Percentiles rank a stretch among this genome's conserved stretches.
Evolutionary conservation across 2,113 vertebrate species (phyloP).

Genomic region (Paradoxurus hermaphroditus): DNA sequence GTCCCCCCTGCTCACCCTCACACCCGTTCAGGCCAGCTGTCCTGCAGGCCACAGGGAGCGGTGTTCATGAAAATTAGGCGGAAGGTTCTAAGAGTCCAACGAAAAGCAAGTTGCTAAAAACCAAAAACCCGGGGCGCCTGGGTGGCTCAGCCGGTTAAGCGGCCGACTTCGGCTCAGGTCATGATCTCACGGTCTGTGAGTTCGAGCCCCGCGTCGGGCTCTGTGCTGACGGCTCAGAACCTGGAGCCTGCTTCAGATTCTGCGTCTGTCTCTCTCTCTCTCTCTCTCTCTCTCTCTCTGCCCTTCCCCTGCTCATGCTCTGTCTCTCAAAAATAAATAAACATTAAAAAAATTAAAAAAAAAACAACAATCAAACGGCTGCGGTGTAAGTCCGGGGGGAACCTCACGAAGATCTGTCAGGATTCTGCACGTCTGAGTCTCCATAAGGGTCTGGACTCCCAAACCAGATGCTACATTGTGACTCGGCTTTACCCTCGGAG

Average conservation of each 20-base stretch:
- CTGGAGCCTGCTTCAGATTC: too few relatives aligned
- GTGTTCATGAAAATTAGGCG: background rate
- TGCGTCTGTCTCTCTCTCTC: too few relatives aligned
- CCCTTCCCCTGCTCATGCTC: too few relatives aligned
- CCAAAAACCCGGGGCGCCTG: background rate
- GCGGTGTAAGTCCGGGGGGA: accelerated
- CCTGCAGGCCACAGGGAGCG: background rate
- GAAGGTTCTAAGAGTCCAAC: background rate
- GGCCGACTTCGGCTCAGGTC: too few relatives aligned
- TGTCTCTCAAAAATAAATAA: too few relatives aligned
- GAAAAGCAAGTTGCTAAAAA: background rate
- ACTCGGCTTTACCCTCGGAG: background rate
- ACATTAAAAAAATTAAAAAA: too few relatives aligned
- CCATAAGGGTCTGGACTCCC: background rate
- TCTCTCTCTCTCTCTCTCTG: too few relatives aligned
- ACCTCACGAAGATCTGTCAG: background rate
- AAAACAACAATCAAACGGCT: background rate
- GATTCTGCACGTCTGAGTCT: background rate
- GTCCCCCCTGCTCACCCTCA: too few relatives aligned
- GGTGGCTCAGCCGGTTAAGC: too few relatives aligned
- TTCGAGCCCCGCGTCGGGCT: too few relatives aligned
- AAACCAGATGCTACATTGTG: accelerated
- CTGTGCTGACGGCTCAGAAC: too few relatives aligned
- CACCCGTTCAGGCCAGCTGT: background rate
- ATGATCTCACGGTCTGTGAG: too few relatives aligned